Evolutionary conservation across 2,797 vertebrate genomes (phyloP).

Genomic region (Enteromius unitaeniatus): DNA sequence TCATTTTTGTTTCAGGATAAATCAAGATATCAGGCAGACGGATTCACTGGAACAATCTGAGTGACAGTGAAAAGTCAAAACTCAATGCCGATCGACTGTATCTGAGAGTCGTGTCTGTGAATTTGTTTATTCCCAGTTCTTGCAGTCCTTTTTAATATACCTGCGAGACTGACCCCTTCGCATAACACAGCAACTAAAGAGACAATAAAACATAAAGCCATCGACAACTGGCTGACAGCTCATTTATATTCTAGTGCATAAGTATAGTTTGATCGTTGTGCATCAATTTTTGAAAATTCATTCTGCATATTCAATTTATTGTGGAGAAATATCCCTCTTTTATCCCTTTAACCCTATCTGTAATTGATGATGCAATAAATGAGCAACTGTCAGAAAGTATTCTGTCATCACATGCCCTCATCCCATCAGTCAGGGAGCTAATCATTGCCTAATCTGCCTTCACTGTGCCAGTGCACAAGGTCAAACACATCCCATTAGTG

Average conservation of each 20-base stretch:
- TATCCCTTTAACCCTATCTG: conserved; percentile 36
- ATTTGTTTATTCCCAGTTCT: background rate
- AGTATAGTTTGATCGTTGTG: conserved; percentile 35
- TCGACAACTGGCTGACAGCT: conserved; percentile 15
- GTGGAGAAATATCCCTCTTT: conserved; percentile 7
- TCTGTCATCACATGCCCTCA: conserved; percentile 52
- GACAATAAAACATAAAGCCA: conserved; percentile 1
- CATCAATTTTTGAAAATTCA: conserved; percentile 7
- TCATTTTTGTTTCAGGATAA: conserved; percentile 1
- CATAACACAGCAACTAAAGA: background rate
- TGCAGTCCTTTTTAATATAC: background rate
- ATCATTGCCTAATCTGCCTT: conserved; percentile 68
- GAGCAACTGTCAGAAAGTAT: conserved; percentile 46
- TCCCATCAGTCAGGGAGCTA: conserved; percentile 63
- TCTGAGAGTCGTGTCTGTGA: background rate
- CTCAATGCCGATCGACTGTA: background rate
- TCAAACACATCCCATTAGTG: conserved; percentile 67
- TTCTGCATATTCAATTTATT: conserved; percentile 23
- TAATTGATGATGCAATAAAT: conserved; percentile 45
- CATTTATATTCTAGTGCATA: background rate
- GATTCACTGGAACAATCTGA: conserved; percentile 2
- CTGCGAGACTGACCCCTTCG: background rate
- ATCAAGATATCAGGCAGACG: background rate
- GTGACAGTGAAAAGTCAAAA: conserved; percentile 26
- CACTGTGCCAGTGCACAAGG: conserved; percentile 64